Evolutionary conservation across 2,888 invertebrate genomes (phyloP), one percentile per base, ranked within the genome.

Genomic region (Ischnura elegans): DNA sequence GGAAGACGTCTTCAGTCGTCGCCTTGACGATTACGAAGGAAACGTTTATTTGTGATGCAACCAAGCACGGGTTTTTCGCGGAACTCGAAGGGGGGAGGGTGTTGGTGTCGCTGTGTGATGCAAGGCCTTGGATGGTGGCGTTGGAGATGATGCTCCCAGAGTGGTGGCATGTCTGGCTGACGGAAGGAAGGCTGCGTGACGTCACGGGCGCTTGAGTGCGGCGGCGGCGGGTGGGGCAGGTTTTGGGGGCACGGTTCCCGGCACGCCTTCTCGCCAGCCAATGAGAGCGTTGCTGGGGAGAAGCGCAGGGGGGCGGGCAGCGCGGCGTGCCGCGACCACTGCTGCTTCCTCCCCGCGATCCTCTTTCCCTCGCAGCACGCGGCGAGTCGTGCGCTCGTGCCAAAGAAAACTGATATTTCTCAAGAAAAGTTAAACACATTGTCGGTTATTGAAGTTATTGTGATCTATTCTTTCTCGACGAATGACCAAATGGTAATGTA

Each of bases 211-310:
- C 46, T 43, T 86, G 76, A 36, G 76, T 76, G 61, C 25, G 61
- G 76, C 76, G 76, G 76, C 76, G 76, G 76, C 36, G 55, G 87
- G 55, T 10, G n/a, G 86, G 86, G 86, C 13, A 76, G 86, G 86
- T 46, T 86, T 86, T 25, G 90, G 90, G 90, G 51, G 90, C 55
- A n/a, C 43, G 61, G 66, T 43, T 87, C 19, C 55, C 87, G 87
- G 43, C 87, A 87, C 87, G 87, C 87, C 87, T 61, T 90, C 90
- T n/a, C 10, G 8, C 43, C 90, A 61, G 43, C 90, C 90, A 90
- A 90, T 90, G 90, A 42, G 90, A 45, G 29, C 8, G 66, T 66
- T 51, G 16, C 19, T 3, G 51, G 51, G 51, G 51, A n/a, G 61
- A n/a, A 8, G 13, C 5, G 43, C 2, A n/a, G 55, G 90, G 6